Evolutionary conservation across 2,797 vertebrate genomes (phyloP).

Genomic region (Silurus aristotelis): DNA sequence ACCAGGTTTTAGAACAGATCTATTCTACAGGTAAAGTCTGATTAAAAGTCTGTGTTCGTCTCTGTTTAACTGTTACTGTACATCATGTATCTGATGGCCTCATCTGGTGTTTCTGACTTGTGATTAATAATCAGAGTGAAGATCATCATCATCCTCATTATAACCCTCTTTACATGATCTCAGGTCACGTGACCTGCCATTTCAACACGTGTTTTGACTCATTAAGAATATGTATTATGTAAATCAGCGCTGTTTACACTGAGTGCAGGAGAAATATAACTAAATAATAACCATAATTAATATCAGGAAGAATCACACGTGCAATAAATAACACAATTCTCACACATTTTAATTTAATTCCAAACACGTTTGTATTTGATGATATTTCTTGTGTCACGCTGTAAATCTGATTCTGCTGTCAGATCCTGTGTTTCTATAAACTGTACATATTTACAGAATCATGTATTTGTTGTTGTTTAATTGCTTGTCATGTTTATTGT

Average conservation of each 20-base stretch:
- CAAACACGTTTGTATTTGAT: background rate
- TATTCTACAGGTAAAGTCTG: background rate
- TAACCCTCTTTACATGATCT: background rate
- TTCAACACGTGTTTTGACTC: background rate
- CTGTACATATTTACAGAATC: background rate
- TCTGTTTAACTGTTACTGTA: background rate
- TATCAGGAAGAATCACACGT: background rate
- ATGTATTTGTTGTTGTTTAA: too few relatives aligned
- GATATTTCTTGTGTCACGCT: background rate
- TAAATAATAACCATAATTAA: background rate
- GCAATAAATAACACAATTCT: background rate
- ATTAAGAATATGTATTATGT: background rate
- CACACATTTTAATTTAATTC: background rate
- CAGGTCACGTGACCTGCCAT: background rate
- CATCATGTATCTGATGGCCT: too few relatives aligned
- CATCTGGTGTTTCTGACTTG: background rate
- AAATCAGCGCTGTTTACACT: background rate
- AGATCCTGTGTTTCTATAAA: background rate
- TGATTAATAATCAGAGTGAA: background rate
- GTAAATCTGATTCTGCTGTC: background rate
- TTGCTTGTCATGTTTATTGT: background rate
- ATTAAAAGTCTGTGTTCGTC: background rate
- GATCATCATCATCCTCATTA: background rate
- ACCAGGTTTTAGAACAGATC: background rate
- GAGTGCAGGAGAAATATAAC: background rate